Evolutionary conservation across 2,113 vertebrate species (phyloP).

Genomic region (Vidua macroura): DNA sequence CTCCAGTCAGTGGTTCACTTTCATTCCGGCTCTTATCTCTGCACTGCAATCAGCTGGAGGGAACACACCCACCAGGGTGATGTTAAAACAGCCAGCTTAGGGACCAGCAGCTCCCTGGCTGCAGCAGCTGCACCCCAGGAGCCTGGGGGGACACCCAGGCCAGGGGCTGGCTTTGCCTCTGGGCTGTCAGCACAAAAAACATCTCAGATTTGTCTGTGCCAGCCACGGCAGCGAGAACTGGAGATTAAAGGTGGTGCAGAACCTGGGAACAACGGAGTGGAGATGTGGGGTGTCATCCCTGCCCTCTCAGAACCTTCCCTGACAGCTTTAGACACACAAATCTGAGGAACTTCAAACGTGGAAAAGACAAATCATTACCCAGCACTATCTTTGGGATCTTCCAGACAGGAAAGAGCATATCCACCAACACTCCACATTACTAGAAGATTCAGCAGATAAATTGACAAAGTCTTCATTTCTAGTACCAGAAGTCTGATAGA

Average conservation of each 20-base stretch:
- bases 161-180: neutral
- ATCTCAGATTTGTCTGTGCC: neutral
- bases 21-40: constrained; percentile 58
- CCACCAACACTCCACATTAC: neutral
- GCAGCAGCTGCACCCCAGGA: neutral
- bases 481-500: neutral
- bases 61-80: neutral
- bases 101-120: neutral
- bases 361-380: neutral
- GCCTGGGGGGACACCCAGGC: neutral
- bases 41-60: neutral
- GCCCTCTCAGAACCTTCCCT: neutral
- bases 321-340: neutral
- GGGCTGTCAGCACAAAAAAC: neutral
- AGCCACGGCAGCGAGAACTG: neutral
- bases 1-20: constrained; percentile 25
- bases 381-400: neutral
- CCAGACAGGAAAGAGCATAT: constrained; percentile 14
- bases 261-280: neutral
- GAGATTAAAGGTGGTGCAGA: neutral
- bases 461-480: neutral
- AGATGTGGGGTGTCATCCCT: neutral
- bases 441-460: neutral
- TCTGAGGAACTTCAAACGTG: neutral
- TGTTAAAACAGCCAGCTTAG: neutral